Percentiles rank a stretch among this genome's conserved stretches.
These are phyloP conservation scores for Phoenicopterus ruber DNA, from an alignment of 2,113 vertebrate genomes.

Conservation along the genomic window DNA sequence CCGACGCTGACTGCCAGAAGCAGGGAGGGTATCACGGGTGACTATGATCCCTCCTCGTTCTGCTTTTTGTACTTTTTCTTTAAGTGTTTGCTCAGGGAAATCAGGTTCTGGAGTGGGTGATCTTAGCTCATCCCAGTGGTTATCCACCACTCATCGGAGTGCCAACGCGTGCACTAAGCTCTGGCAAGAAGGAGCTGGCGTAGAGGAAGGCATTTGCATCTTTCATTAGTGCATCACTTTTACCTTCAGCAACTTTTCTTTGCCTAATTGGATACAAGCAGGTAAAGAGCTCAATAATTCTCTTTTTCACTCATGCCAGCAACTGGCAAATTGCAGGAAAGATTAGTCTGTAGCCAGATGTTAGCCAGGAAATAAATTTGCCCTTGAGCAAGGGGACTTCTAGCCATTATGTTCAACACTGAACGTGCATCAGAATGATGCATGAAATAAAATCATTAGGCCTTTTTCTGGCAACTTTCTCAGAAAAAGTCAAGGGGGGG, in stretches of 20 bases:
- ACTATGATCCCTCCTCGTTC: not conserved
- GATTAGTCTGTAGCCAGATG: conserved; percentile 32
- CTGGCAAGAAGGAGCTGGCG: not conserved
- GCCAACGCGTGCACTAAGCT: not conserved
- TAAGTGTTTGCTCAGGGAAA: not conserved
- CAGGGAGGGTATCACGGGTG: not conserved
- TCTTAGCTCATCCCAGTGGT: not conserved
- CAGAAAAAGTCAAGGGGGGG: not conserved
- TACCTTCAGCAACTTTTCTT: conserved; percentile 10
- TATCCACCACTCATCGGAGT: not conserved
- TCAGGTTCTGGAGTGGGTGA: not conserved
- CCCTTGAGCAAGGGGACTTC: conserved; percentile 30
- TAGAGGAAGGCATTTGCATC: not conserved
- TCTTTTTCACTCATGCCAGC: conserved; percentile 3
- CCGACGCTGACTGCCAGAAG: not conserved
- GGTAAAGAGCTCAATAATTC: conserved; percentile 44
- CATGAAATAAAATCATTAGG: not conserved
- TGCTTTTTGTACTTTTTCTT: not conserved
- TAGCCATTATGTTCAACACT: not conserved
- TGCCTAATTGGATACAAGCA: conserved; percentile 38
- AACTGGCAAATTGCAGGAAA: conserved; percentile 41
- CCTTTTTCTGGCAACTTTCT: not conserved
- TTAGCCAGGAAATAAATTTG: conserved; percentile 55
- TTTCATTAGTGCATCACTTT: not conserved
- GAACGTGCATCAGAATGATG: not conserved